Percentiles rank a stretch among this genome's conserved stretches.
phyloP scores from a whole-genome alignment of 2,113 vertebrate genomes.

The Aldabrachelys gigantea region DNA sequence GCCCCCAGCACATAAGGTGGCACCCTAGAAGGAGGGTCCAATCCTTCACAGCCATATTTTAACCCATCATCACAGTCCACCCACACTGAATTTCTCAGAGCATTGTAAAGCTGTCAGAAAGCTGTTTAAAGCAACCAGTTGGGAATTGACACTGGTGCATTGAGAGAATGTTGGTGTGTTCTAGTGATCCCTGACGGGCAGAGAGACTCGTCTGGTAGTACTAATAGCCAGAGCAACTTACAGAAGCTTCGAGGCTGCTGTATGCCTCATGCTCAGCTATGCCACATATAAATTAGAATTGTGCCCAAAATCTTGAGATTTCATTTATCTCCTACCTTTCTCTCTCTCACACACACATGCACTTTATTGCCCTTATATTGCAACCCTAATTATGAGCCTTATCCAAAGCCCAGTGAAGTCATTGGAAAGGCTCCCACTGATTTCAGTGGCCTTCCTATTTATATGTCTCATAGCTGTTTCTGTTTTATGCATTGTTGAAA shows the following conservation, averaged over 20 bases:
- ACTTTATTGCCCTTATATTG: neutral
- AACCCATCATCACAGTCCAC: neutral
- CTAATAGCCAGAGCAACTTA: neutral
- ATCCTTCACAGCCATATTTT: neutral
- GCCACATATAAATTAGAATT: neutral
- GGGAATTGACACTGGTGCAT: neutral
- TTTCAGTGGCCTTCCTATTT: neutral
- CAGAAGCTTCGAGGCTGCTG: neutral
- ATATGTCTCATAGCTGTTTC: neutral
- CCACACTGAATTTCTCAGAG: neutral
- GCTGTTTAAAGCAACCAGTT: neutral
- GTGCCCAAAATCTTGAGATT: neutral
- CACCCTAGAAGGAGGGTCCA: too few relatives aligned
- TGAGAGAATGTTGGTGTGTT: neutral
- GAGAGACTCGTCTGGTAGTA: neutral
- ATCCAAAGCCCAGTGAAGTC: neutral
- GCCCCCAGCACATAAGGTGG: too few relatives aligned
- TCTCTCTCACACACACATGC: too few relatives aligned
- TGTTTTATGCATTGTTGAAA: neutral
- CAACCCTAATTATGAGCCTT: rapidly evolving
- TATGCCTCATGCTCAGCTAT: neutral
- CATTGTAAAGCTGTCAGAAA: neutral
- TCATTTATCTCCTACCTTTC: neutral
- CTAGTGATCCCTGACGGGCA: neutral
- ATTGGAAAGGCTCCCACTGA: neutral